These are phyloP conservation scores for Microhierax caerulescens DNA, from an alignment of 2,797 vertebrate genomes.

Conservation along the genomic window DNA sequence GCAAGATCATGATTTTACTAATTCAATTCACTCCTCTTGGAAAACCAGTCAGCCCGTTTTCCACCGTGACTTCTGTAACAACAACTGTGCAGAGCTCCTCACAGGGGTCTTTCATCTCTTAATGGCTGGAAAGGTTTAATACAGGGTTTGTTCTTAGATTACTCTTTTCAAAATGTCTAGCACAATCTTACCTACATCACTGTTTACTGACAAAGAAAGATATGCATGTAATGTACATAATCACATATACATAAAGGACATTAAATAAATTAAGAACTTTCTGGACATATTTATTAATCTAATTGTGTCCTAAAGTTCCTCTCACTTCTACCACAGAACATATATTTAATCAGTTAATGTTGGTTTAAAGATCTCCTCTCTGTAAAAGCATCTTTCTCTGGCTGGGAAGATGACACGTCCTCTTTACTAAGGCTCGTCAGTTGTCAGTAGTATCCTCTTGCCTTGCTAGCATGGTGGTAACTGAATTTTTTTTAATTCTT, in stretches of 20 bases:
- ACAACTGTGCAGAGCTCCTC: not conserved
- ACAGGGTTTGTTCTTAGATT: not conserved
- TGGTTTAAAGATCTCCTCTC: not conserved
- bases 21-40: not conserved
- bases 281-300: not conserved
- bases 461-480: not conserved
- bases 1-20: not conserved
- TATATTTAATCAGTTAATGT: not conserved
- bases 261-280: not conserved
- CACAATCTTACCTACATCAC: not conserved
- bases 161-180: not conserved
- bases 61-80: not conserved
- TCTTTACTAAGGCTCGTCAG: not conserved
- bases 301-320: not conserved
- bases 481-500: not conserved
- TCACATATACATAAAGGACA: not conserved
- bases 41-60: not conserved
- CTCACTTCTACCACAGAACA: not conserved
- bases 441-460: not conserved
- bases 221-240: not conserved
- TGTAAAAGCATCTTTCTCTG: not conserved
- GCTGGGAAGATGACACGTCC: not conserved
- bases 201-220: not conserved
- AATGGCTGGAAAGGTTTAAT: not conserved
- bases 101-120: not conserved